Base-by-base conservation (phyloP, 2,797 vertebrate species). In the Cottoperca gobio region DNA sequence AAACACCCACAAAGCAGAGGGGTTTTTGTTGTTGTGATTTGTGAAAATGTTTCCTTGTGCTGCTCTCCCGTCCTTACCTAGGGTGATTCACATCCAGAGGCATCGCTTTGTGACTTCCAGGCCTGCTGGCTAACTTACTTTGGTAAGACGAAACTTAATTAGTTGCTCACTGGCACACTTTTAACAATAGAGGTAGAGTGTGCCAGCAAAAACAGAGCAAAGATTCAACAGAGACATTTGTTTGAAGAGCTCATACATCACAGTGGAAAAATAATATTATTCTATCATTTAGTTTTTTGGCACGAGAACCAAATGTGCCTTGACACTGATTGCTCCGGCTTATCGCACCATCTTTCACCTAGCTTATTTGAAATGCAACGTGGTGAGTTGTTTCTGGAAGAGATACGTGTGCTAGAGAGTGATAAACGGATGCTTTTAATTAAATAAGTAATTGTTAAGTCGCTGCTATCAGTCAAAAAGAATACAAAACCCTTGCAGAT, bases 41-140 rank as follows among this genome's bases (percentile, higher is more conserved):
- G 21, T 64, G 31, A 64, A 74, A 72, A 35, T 67, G 28, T 83
- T 52, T 77, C 43, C 16, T 21, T 24, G 14, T 40, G 24, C 55
- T 77, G 31, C 81, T 28, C 67, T 40, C 67, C 35, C 24, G 58
- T 66, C 46, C 62, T 23, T 82, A 40, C 60, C 39, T 76, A 96
- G 95, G 93, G 91, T 13, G 95, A 96, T 43, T 91, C 91, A 54
- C 91, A 94, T 84, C 90, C 91, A 23, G 88, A 92, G 69, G 95
- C 94, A 14, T 73, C 84, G 23, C 90, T 96, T 3, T 96, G 95
- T 84, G 82, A 92, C 81, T 95, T 96, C 70, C 95, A 96, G 89
- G 95, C 95, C 68, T 95, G 95, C 94, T 96, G 95, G 95, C 90
- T 96, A 61, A 96, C 94, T 23, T 96, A 95, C 82, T 96, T 96